Evolutionary conservation across 2,888 invertebrate genomes (phyloP).

Genomic region (Drosophila prolongata): DNA sequence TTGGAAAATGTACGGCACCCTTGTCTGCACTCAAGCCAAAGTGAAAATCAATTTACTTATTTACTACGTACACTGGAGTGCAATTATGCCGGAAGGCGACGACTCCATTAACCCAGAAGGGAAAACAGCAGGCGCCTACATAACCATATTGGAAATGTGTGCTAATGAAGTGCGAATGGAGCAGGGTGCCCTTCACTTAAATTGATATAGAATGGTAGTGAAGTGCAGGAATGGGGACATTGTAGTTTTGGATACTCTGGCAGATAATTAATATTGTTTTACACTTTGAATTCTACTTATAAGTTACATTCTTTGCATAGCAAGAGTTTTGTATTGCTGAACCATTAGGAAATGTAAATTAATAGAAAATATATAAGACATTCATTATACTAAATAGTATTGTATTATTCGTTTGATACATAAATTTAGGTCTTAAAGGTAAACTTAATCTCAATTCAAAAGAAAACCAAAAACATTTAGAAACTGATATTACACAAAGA

Average conservation of each 20-base stretch:
- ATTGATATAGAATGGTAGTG: slow-evolving; percentile 12
- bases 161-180: slow-evolving; percentile 42
- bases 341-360: too few species aligned
- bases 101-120: slow-evolving; percentile 35
- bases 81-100: slow-evolving; percentile 42
- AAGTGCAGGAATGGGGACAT: slow-evolving; percentile 1
- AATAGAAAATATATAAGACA: too few species aligned
- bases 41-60: slow-evolving; percentile 39
- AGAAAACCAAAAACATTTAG: too few species aligned
- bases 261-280: too few species aligned
- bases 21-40: slow-evolving; percentile 16
- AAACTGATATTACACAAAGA: too few species aligned
- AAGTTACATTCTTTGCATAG: too few species aligned
- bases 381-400: too few species aligned
- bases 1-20: slow-evolving; percentile 25
- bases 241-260: background rate
- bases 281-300: background rate
- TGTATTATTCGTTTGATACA: too few species aligned
- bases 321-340: too few species aligned
- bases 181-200: slow-evolving; percentile 17
- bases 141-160: slow-evolving; percentile 33
- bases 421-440: too few species aligned
- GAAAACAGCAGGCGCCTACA: slow-evolving; percentile 39
- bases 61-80: slow-evolving; percentile 21
- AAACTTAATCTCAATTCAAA: too few species aligned